Conservation (phyloP, 1,140 invertebrate genomes). For the Helicoverpa zea region DNA sequence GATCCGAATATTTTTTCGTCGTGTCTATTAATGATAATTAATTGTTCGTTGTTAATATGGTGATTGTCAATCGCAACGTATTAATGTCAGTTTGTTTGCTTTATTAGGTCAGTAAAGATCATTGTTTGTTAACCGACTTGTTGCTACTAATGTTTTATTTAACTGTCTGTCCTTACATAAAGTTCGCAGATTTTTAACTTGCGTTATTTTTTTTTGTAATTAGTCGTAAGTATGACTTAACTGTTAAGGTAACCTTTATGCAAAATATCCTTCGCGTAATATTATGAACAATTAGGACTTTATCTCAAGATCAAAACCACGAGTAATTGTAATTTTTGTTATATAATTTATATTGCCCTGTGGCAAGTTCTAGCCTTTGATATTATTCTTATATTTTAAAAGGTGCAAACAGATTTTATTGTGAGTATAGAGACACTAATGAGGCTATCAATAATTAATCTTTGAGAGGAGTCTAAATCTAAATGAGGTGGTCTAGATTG, state of each 20-base stretch:
- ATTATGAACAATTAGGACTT: slow-evolving; percentile 24
- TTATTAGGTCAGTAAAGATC: slow-evolving; percentile 50
- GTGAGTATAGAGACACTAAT: no score
- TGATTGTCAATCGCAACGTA: slow-evolving; percentile 77
- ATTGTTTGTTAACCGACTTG: slow-evolving; percentile 7
- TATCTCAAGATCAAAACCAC: slow-evolving; percentile 12
- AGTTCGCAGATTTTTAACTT: not conserved
- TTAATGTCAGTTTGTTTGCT: slow-evolving; percentile 75
- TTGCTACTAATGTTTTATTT: not conserved
- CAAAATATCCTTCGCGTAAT: slow-evolving; percentile 42
- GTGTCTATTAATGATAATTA: slow-evolving; percentile 81
- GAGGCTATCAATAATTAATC: no score
- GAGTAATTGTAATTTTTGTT: not conserved
- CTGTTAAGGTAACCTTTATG: slow-evolving; percentile 35
- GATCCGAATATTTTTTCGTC: slow-evolving; percentile 73
- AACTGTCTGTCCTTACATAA: slow-evolving; percentile 18
- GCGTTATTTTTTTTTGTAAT: slow-evolving; percentile 37
- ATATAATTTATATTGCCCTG: not conserved
- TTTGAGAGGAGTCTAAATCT: no score
- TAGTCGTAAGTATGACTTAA: slow-evolving; percentile 17
- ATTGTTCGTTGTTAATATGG: slow-evolving; percentile 75
- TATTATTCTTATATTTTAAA: not conserved
- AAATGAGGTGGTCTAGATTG: no score
- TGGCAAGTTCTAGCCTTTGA: not conserved
- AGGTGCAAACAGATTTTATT: no score